Evolutionary conservation across 2,888 invertebrate genomes (phyloP), one percentile per base, ranked within the genome.

Genomic region (Perizoma flavofasciatum): DNA sequence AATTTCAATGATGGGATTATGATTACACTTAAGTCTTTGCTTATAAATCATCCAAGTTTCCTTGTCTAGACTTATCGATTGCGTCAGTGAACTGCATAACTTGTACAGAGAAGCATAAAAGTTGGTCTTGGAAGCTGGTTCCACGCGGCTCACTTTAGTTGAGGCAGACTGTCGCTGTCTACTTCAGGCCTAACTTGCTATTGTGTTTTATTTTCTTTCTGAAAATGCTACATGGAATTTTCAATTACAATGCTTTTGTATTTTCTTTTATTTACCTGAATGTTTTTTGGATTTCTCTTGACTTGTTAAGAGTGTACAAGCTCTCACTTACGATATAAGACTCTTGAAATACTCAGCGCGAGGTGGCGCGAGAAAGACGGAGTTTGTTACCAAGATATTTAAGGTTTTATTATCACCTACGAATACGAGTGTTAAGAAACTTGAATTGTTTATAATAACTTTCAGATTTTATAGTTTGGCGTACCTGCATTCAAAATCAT

Each of bases 161-260:
- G 67, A 66, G 69, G 72, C 77, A 77, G 78, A 82, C 80, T 68
- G 70, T 79, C 72, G 71, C 80, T 88, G 89, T 89, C 88, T 87
- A 82, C 76, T 84, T 75, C 87, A 88, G 87, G 77, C 78, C 75
- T 61, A 81, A 84, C 77, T 82, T 81, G 70, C 71, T 68, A 69
- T 78, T 79, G 72, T 74, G 70, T 78, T 82, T 77, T 75, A 75
- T 79, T 82, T 81, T 72, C 72, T 76, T 76, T 74, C 71, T 70
- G 61, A 64, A 72, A 70, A 69, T 69, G 62, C 70, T 66, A 72
- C 71, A 67, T 63, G 57, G 57, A 62, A 66, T 61, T 55, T 63
- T 55, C 63, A 63, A 59, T 68, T 68, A 63, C 59, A 51, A 7
- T 47, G 34, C 48, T 48, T 41, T 41, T 5, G 43, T 32, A 1